Conservation (phyloP, 2,888 invertebrate genomes). For the Elysia crispata region DNA sequence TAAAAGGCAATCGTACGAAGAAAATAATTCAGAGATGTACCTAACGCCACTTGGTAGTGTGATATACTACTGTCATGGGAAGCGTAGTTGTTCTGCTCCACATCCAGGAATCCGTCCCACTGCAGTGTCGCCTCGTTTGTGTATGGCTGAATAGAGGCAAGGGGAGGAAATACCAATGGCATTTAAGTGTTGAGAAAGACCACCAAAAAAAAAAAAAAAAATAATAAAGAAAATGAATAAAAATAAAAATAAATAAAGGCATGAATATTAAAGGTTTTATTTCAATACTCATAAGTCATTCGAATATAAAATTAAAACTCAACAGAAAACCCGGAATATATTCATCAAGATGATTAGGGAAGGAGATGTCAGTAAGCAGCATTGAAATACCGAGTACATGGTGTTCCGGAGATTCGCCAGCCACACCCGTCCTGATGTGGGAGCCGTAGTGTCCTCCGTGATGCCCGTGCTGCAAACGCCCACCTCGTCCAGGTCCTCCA, state of each 20-base stretch:
- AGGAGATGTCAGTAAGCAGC: background rate
- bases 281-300: background rate
- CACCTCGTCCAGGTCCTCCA: slow-evolving; percentile 53
- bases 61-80: slow-evolving; percentile 14
- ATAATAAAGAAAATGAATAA: too few species aligned
- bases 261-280: too few species aligned
- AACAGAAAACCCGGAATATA: background rate
- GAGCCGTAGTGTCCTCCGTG: slow-evolving; percentile 59
- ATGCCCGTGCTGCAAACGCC: slow-evolving; percentile 61
- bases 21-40: too few species aligned
- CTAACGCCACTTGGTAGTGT: background rate
- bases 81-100: background rate
- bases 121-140: slow-evolving; percentile 5
- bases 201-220: too few species aligned
- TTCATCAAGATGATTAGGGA: too few species aligned
- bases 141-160: background rate
- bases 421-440: slow-evolving; percentile 53
- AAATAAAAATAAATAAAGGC: too few species aligned
- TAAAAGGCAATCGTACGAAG: too few species aligned
- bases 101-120: slow-evolving; percentile 11
- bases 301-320: background rate
- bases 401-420: slow-evolving; percentile 43
- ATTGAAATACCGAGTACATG: slow-evolving; percentile 23
- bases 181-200: too few species aligned
- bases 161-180: too few species aligned